Base-by-base conservation (phyloP, 2,888 invertebrate species). In the Eurytoma adleriae region DNA sequence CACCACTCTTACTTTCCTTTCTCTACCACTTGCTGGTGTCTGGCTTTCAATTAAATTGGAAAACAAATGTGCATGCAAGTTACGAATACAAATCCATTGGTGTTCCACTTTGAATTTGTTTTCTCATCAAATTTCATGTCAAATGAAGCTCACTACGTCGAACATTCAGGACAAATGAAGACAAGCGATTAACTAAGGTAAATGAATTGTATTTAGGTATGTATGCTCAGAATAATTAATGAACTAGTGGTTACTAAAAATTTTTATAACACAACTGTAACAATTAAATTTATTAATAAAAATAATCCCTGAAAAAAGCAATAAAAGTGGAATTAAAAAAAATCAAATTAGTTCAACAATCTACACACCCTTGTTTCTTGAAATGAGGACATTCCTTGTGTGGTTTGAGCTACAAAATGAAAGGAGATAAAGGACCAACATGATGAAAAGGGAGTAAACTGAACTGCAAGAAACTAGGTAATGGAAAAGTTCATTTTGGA, bases 401-500 rank as follows among this genome's bases (percentile, higher is more conserved):
- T 62, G 66, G 61, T 71, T 56, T 16, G 68, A 73, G 56, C 48
- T 14, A 27, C 56, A 71, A 73, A 74, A 78, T 52, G 64, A 64
- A 40, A 27, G 56, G 56, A 64, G 68, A 72, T 61, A 78, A 82
- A 62, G 62, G 68, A 20, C 59, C 64, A 70, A 64, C 66, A 56
- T 27, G 59, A 57, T 48, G 40, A 73, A 50, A 54, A 27, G 50
- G 40, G 20, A 50, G 50, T 24, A 48, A 18, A 13, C 56, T 24
- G 56, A 48, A 70, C 50, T 7, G 48, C 7, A 13, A 24, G 48
- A 64, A 64, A 62, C 48, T 59, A 72, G 74, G 64, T 24, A 50
- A 40, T 52, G 70, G 68, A 76, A 78, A 81, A 77, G 70, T 56
- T 77, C 83, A 83, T 85, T 85, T 85, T 80, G 82, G 82, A 82